Evolutionary conservation across 2,113 vertebrate genomes (phyloP).

Genomic region (Salvelinus fontinalis): DNA sequence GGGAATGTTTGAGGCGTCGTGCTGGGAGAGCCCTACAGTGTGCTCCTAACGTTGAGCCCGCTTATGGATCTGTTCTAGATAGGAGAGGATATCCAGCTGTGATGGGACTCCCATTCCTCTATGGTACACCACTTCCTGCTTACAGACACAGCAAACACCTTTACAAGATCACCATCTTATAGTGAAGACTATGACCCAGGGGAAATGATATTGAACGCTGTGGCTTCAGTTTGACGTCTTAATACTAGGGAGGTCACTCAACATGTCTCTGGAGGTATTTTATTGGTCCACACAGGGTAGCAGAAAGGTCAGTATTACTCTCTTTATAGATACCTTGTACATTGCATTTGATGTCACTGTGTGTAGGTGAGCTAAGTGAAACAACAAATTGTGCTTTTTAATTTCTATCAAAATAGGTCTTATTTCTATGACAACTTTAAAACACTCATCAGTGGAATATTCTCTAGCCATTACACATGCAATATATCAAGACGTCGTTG

Average conservation of each 20-base stretch:
- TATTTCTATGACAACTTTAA: slow-evolving; percentile 23
- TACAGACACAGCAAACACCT: not conserved
- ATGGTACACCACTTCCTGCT: not conserved
- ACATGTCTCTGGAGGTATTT: not conserved
- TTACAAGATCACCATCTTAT: not conserved
- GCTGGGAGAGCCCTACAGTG: not conserved
- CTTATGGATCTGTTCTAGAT: not conserved
- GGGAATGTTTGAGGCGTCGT: not conserved
- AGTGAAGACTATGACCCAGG: not conserved
- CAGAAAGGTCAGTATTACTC: not conserved
- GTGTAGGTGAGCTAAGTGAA: slow-evolving; percentile 1
- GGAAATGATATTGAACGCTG: not conserved
- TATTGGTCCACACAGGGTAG: not conserved
- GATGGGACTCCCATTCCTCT: too few species aligned
- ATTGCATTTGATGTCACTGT: not conserved
- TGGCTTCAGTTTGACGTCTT: not conserved
- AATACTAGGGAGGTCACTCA: not conserved
- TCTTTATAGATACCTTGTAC: not conserved
- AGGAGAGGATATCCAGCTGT: too few species aligned
- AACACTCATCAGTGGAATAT: too few species aligned
- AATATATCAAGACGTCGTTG: not conserved
- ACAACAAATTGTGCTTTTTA: slow-evolving; percentile 3
- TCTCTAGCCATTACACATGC: not conserved
- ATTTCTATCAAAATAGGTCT: slow-evolving; percentile 4
- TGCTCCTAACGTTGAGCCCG: too few species aligned